A percentile compares a stretch with the other conserved stretches of the same genome.
phyloP scores from a whole-genome alignment of 1,140 invertebrate genomes.

The Drosophila suzukii region DNA sequence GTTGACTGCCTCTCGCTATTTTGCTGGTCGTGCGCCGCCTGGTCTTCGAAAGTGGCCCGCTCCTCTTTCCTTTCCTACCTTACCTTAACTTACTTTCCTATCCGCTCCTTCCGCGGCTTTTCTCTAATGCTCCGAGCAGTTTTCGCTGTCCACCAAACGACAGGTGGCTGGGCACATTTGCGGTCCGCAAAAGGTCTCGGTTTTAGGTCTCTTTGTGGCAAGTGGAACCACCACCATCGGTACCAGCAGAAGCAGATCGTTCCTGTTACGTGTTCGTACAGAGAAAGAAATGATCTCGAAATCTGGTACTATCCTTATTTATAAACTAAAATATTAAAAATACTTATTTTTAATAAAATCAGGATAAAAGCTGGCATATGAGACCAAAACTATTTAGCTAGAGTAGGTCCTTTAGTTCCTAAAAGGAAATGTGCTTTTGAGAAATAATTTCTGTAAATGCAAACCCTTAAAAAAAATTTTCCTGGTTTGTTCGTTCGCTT shows the following conservation, averaged over 20 bases:
- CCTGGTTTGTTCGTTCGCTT: no score
- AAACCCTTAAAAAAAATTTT: no score
- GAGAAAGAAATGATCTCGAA: neutral
- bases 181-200: slow-evolving; percentile 24
- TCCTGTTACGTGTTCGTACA: slow-evolving; percentile 19
- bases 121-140: slow-evolving; percentile 47
- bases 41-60: slow-evolving; percentile 53
- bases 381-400: no score
- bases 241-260: slow-evolving; percentile 13
- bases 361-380: no score
- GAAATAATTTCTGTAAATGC: no score
- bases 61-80: neutral
- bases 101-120: slow-evolving; percentile 16
- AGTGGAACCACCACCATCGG: slow-evolving; percentile 30
- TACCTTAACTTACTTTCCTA: neutral
- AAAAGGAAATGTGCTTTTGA: no score
- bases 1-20: slow-evolving; percentile 22
- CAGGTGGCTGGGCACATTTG: slow-evolving; percentile 58
- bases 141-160: slow-evolving; percentile 55
- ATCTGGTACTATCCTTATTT: no score
- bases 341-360: no score
- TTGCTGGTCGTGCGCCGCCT: slow-evolving; percentile 48
- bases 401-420: no score
- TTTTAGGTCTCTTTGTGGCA: slow-evolving; percentile 26
- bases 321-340: no score